phyloP scores from a whole-genome alignment of 2,888 invertebrate species.

The Polydrusus cervinus region DNA sequence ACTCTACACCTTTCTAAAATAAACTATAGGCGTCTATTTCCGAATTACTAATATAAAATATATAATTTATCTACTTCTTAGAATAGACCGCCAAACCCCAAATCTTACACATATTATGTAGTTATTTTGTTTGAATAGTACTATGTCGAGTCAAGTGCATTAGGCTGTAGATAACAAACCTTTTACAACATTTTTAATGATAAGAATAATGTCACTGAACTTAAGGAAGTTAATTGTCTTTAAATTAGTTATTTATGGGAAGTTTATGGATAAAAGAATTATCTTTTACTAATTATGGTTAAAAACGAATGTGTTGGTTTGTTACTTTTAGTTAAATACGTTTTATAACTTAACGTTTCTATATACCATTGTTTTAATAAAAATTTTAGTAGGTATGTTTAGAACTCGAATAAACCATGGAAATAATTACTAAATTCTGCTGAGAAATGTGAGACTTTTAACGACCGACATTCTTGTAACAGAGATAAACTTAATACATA shows the following conservation, averaged over 20 bases:
- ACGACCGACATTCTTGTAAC: slow-evolving; percentile 25
- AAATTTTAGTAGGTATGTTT: not conserved
- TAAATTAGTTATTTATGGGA: slow-evolving; percentile 36
- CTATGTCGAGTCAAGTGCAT: not conserved
- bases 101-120: not conserved
- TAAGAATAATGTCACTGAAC: slow-evolving; percentile 41
- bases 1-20: too few species aligned
- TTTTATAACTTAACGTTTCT: slow-evolving; percentile 8
- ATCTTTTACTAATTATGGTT: slow-evolving; percentile 7
- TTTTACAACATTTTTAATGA: slow-evolving; percentile 24
- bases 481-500: slow-evolving; percentile 32
- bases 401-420: not conserved
- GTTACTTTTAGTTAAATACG: slow-evolving; percentile 1
- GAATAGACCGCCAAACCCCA: not conserved
- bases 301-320: slow-evolving; percentile 13
- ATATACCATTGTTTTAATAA: slow-evolving; percentile 5
- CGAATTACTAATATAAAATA: too few species aligned
- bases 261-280: slow-evolving; percentile 25
- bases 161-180: slow-evolving; percentile 16
- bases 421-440: slow-evolving; percentile 22
- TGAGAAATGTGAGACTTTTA: slow-evolving; percentile 17
- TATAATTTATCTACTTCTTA: not conserved
- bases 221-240: slow-evolving; percentile 32
- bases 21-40: too few species aligned
- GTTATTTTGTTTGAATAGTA: slow-evolving; percentile 4